phyloP scores from a whole-genome alignment of 2,113 vertebrate genomes.

The Drymodes brunneopygia region DNA sequence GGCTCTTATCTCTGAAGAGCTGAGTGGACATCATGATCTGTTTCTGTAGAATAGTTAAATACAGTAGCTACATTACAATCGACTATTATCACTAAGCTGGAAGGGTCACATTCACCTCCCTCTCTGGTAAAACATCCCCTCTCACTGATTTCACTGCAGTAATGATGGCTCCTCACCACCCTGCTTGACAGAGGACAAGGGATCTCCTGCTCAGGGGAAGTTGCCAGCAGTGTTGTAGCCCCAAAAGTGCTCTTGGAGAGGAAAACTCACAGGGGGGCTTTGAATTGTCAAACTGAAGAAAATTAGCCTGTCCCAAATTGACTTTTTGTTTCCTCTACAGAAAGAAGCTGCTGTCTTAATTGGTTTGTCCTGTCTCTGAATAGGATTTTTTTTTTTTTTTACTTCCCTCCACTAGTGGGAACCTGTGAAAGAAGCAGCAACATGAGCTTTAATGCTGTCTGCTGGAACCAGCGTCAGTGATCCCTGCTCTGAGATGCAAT shows the following conservation, averaged over 20 bases:
- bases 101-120: neutral
- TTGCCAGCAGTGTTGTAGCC: neutral
- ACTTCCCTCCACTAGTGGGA: neutral
- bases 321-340: neutral
- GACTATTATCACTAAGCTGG: neutral
- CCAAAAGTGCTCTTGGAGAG: neutral
- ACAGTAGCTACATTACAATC: neutral
- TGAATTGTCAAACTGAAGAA: neutral
- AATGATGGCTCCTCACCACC: neutral
- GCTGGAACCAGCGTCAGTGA: neutral
- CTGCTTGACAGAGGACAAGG: neutral
- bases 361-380: neutral
- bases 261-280: neutral
- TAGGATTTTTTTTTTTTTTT: neutral
- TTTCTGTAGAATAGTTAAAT: neutral
- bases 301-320: neutral
- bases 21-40: neutral
- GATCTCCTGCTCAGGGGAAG: neutral
- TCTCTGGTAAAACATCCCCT: neutral
- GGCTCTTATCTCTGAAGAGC: neutral
- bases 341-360: neutral
- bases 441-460: neutral
- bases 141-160: neutral
- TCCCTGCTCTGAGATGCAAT: neutral
- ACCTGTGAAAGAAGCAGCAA: neutral